These are phyloP conservation scores for Leptothorax acervorum DNA, from an alignment of 2,888 invertebrate species.

Conservation along the genomic window DNA sequence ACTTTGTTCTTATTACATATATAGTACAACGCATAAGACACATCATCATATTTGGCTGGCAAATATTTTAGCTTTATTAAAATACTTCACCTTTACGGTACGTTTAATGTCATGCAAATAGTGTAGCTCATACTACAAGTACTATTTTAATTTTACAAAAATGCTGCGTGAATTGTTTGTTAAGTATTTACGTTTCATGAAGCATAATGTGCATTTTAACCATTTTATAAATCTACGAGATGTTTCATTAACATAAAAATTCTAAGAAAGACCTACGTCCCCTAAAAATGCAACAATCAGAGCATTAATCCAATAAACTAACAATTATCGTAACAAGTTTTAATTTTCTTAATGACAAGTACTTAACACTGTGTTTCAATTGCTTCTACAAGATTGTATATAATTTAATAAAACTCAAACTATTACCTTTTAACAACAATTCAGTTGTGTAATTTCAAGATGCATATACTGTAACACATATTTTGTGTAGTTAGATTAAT, in stretches of 20 bases:
- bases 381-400: background rate
- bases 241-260: conserved; percentile 64
- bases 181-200: conserved; percentile 10
- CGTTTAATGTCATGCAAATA: background rate
- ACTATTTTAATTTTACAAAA: conserved; percentile 16
- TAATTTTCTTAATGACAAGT: conserved; percentile 3
- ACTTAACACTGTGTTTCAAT: background rate
- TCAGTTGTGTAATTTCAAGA: background rate
- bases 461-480: background rate
- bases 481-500: background rate
- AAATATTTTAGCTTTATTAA: conserved; percentile 36
- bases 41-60: background rate
- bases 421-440: background rate
- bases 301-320: background rate
- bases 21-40: background rate
- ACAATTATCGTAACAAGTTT: conserved; percentile 54
- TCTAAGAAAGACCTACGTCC: conserved; percentile 56
- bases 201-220: conserved; percentile 44
- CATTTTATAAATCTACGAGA: conserved; percentile 52
- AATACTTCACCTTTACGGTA: conserved; percentile 28
- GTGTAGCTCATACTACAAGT: background rate
- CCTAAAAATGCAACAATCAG: background rate
- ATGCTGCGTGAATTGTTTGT: conserved; percentile 6
- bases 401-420: background rate
- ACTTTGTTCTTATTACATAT: background rate